Conservation (phyloP, 2,797 vertebrate species). For the Hemitrygon akajei region DNA sequence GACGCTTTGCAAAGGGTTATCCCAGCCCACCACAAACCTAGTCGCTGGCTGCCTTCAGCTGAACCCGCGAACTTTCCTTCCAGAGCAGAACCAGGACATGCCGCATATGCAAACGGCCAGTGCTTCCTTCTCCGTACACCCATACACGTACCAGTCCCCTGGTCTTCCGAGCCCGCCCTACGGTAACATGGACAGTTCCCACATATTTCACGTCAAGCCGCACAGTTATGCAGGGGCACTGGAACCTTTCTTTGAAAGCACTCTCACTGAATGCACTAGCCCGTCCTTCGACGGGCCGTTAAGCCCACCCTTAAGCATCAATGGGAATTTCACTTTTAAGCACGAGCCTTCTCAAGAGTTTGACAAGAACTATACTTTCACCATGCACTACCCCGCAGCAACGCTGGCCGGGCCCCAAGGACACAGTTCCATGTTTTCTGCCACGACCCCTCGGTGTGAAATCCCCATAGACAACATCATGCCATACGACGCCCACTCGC, state of each 20-base stretch:
- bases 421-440: conserved; percentile 67
- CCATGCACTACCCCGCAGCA: conserved; percentile 76
- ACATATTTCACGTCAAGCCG: conserved; percentile 87
- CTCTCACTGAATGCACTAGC: conserved; percentile 74
- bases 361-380: conserved; percentile 82
- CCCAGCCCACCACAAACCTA: conserved; percentile 92
- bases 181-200: conserved; percentile 92
- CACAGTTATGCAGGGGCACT: conserved; percentile 76
- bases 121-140: conserved; percentile 67
- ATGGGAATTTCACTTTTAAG: conserved; percentile 96
- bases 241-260: conserved; percentile 87
- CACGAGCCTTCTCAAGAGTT: conserved; percentile 76
- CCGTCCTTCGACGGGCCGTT: conserved; percentile 87
- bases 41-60: conserved; percentile 95
- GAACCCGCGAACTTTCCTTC: conserved; percentile 90
- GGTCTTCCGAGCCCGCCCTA: conserved; percentile 94
- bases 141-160: conserved; percentile 84
- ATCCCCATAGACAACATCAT: conserved; percentile 78
- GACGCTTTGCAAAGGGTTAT: conserved; percentile 92
- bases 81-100: conserved; percentile 84
- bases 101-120: conserved; percentile 73
- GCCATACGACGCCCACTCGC: conserved; percentile 81
- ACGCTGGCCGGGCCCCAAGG: conserved; percentile 62
- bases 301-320: conserved; percentile 92
- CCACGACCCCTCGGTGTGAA: conserved; percentile 70